These are phyloP conservation scores for Terrapene triunguis DNA, from an alignment of 2,113 vertebrate species.

Conservation along the genomic window DNA sequence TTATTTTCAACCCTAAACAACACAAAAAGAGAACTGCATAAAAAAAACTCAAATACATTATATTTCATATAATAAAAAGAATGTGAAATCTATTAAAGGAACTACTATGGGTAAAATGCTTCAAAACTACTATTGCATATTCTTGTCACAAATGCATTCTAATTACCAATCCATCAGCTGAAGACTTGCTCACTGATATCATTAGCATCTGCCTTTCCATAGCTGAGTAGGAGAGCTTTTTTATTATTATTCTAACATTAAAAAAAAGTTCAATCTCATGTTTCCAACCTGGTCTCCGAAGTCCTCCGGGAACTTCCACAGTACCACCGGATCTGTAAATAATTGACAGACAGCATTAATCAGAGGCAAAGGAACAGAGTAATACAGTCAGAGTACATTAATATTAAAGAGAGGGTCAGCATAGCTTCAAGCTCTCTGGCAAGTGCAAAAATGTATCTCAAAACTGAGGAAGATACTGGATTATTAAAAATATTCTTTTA, in stretches of 20 bases:
- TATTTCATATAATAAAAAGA: constrained; percentile 2
- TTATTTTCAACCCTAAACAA: neutral
- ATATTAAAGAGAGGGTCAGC: constrained; percentile 76
- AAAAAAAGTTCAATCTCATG: constrained; percentile 85
- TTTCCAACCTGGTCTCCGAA: constrained; percentile 98
- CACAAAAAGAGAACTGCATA: neutral
- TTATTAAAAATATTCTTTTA: constrained; percentile 61
- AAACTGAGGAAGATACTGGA: constrained; percentile 55
- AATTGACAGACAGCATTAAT: constrained; percentile 98
- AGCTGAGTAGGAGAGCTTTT: constrained; percentile 73
- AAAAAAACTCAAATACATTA: neutral
- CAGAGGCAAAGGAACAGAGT: constrained; percentile 88
- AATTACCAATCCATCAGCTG: constrained; percentile 86
- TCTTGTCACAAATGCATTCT: constrained; percentile 85
- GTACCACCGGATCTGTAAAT: constrained; percentile 98
- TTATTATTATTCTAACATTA: constrained; percentile 71
- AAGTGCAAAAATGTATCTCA: constrained; percentile 76
- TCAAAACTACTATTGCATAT: constrained; percentile 68
- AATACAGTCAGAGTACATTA: constrained; percentile 75
- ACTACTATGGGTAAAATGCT: neutral
- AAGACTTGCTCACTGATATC: constrained; percentile 86
- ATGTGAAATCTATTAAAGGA: neutral
- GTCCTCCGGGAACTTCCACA: constrained; percentile 99
- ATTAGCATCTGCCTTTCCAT: constrained; percentile 85
- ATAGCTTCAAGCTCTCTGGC: constrained; percentile 80